phyloP scores from a whole-genome alignment of 2,888 invertebrate species.

The Agrotis clavis region DNA sequence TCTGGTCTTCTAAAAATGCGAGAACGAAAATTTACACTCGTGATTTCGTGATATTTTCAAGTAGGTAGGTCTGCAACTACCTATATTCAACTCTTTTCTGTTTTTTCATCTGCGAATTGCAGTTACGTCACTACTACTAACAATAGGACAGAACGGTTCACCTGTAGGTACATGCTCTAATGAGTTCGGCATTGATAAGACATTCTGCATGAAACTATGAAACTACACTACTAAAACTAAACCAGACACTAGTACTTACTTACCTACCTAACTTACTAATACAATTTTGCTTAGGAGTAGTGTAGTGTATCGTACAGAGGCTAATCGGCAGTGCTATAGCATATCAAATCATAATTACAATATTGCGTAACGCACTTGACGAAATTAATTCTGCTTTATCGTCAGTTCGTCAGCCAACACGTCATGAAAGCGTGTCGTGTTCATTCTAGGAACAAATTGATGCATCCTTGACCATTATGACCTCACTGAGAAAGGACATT shows the following conservation, averaged over 20 bases:
- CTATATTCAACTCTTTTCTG: neutral
- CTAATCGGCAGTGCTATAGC: conserved; percentile 16
- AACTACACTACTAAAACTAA: neutral
- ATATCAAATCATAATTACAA: conserved; percentile 33
- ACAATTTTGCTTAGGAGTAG: conserved; percentile 1
- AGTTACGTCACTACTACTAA: conserved; percentile 14
- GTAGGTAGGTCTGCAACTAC: conserved; percentile 30
- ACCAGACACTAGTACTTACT: too few species aligned
- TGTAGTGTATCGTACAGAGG: neutral
- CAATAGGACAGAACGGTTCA: conserved; percentile 24
- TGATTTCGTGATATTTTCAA: conserved; percentile 10
- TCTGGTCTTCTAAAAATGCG: conserved; percentile 5
- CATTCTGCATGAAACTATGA: conserved; percentile 12
- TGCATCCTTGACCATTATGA: conserved; percentile 39
- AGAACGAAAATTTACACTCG: conserved; percentile 11
- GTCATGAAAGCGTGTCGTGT: conserved; percentile 34
- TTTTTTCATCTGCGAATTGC: conserved; percentile 17
- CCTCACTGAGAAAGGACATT: conserved; percentile 17
- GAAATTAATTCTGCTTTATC: conserved; percentile 36
- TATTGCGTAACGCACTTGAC: conserved; percentile 31
- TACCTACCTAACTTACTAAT: too few species aligned
- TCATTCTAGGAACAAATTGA: conserved; percentile 44
- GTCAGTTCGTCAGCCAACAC: conserved; percentile 34
- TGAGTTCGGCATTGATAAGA: conserved; percentile 22
- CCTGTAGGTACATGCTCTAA: conserved; percentile 12